Evolutionary conservation across 2,113 vertebrate genomes (phyloP).

Genomic region (Aleadryas rufinucha): DNA sequence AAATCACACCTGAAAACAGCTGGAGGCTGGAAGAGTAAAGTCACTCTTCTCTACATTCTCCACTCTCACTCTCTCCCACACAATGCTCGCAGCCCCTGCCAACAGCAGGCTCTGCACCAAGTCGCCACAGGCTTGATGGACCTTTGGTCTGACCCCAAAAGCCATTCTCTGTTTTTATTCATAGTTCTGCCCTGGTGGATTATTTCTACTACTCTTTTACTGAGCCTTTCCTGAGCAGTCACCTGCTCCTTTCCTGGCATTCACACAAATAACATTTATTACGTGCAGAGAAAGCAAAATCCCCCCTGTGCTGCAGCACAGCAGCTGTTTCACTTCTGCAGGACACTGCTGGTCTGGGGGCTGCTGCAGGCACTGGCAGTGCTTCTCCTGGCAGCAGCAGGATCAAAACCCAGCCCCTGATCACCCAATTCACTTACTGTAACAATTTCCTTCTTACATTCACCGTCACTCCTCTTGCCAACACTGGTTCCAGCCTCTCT

Average conservation of each 20-base stretch:
- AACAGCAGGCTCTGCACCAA: neutral
- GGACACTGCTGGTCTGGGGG: neutral
- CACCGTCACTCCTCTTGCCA: neutral
- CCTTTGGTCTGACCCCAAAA: neutral
- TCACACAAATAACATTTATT: neutral
- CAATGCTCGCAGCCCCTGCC: neutral
- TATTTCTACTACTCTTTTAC: neutral
- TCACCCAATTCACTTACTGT: neutral
- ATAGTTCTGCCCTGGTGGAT: neutral
- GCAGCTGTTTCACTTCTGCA: neutral
- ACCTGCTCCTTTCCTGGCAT: neutral
- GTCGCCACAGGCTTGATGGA: neutral
- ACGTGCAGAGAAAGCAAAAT: neutral
- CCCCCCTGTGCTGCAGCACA: neutral
- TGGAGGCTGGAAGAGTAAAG: neutral
- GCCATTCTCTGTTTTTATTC: neutral
- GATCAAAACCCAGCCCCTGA: neutral
- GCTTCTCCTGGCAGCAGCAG: neutral
- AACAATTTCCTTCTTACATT: slow-evolving; percentile 15
- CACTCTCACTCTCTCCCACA: neutral
- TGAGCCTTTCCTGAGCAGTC: neutral
- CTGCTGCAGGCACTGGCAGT: neutral
- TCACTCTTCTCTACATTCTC: neutral
- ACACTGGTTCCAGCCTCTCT: neutral
- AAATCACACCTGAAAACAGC: neutral